These are phyloP conservation scores for Thyatira batis DNA, from an alignment of 2,888 invertebrate species.

Conservation along the genomic window DNA sequence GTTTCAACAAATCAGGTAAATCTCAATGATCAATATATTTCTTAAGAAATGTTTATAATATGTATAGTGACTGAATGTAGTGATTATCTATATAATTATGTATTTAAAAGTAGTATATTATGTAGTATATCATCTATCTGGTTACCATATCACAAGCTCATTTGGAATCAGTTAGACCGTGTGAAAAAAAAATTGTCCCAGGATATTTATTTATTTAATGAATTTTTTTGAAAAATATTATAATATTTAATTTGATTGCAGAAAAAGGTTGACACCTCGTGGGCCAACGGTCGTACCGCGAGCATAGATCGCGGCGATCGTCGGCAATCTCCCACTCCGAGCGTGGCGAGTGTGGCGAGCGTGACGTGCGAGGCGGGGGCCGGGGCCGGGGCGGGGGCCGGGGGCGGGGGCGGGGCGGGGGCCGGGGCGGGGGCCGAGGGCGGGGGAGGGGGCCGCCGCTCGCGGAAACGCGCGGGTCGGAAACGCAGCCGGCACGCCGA, in stretches of 20 bases:
- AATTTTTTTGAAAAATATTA: slow-evolving; percentile 6
- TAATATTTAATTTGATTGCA: slow-evolving; percentile 16
- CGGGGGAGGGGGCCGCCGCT: slow-evolving; percentile 38
- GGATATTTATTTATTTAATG: too few relatives aligned
- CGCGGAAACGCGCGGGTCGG: slow-evolving; percentile 41
- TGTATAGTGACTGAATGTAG: too few relatives aligned
- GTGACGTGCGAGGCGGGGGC: slow-evolving; percentile 19
- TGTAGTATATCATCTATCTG: too few relatives aligned
- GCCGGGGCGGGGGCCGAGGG: slow-evolving; percentile 34
- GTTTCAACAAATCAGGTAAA: slow-evolving; percentile 62
- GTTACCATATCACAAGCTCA: too few relatives aligned
- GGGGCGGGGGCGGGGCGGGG: slow-evolving; percentile 26
- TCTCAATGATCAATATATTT: too few relatives aligned
- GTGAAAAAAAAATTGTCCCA: too few relatives aligned
- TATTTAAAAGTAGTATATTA: too few relatives aligned
- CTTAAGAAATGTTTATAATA: too few relatives aligned
- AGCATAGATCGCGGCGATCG: slow-evolving; percentile 65
- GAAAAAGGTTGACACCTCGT: slow-evolving; percentile 60
- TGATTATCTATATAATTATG: too few relatives aligned
- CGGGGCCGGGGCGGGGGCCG: slow-evolving; percentile 17
- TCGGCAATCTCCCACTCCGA: slow-evolving; percentile 54
- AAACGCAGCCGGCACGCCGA: slow-evolving; percentile 39
- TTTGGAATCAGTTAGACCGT: too few relatives aligned
- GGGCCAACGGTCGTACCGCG: slow-evolving; percentile 54
- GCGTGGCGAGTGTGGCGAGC: slow-evolving; percentile 23